Conservation (phyloP, 2,113 vertebrate species). For the Galbula dea region DNA sequence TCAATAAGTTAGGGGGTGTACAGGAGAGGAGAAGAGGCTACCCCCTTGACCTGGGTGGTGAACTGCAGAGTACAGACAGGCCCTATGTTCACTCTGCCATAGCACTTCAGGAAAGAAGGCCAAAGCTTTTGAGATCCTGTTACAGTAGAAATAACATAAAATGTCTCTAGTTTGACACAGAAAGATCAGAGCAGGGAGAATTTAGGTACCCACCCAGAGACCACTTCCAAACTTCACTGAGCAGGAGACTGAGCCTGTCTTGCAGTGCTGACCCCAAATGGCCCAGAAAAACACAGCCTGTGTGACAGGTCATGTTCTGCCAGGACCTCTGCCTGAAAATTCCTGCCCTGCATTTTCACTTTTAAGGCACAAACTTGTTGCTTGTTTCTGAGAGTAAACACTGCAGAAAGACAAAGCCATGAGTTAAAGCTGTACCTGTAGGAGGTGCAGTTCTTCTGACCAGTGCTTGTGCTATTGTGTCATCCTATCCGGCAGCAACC, state of each 20-base stretch:
- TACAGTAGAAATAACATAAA: not conserved
- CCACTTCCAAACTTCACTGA: not conserved
- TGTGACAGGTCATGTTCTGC: not conserved
- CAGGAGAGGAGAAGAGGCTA: not conserved
- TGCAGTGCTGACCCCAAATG: not conserved
- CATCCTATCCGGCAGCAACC: slow-evolving; percentile 14
- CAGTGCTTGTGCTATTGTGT: not conserved
- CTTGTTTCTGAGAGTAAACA: not conserved
- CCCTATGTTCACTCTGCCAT: not conserved
- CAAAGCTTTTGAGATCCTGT: not conserved
- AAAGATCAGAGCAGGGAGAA: not conserved
- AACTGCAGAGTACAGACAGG: rapidly evolving
- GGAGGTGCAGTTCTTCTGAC: not conserved
- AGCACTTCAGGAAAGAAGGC: not conserved
- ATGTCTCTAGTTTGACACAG: not conserved
- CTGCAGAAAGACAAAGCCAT: not conserved
- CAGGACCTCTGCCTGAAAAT: not conserved
- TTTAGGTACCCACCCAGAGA: not conserved
- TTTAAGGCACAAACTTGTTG: not conserved
- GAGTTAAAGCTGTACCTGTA: not conserved
- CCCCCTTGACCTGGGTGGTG: not conserved
- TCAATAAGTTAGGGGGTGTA: not conserved
- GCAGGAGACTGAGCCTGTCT: not conserved
- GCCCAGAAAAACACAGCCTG: not conserved
- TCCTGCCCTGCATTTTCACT: not conserved